A percentile compares a stretch with the other conserved stretches of the same genome.
Evolutionary conservation across 1,140 invertebrate genomes (phyloP).

Genomic region (Hetaerina americana): DNA sequence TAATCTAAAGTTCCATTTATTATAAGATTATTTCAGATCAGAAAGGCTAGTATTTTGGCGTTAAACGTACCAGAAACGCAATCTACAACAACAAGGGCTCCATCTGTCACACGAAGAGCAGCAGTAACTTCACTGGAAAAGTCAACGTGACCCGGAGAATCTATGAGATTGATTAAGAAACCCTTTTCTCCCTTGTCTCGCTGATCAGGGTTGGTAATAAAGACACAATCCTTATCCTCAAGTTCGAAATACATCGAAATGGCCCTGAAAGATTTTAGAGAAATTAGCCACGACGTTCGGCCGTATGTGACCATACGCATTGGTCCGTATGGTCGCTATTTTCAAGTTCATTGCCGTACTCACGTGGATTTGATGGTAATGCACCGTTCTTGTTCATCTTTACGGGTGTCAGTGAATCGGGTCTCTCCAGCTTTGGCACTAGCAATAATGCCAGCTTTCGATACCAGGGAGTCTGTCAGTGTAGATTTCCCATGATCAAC

Average conservation of each 20-base stretch:
- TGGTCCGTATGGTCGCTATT: too few relatives aligned
- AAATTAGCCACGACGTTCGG: too few relatives aligned
- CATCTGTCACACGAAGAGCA: conserved; percentile 96
- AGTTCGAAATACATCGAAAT: conserved; percentile 98
- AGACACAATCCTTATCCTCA: conserved; percentile 76
- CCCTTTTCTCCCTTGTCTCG: conserved; percentile 80
- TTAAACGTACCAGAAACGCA: conserved; percentile 89
- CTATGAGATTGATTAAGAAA: conserved; percentile 98
- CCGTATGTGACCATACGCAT: too few relatives aligned
- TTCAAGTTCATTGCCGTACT: too few relatives aligned
- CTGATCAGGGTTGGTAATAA: conserved; percentile 80
- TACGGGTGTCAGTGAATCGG: conserved; percentile 96
- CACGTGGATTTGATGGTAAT: conserved; percentile 99
- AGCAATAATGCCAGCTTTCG: conserved; percentile 99
- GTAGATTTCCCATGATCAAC: conserved; percentile 99
- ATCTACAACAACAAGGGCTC: conserved; percentile 97
- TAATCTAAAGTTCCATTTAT: neutral
- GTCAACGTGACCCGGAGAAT: conserved; percentile 98
- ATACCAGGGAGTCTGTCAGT: conserved; percentile 96
- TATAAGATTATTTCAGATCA: neutral
- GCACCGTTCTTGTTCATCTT: conserved; percentile 98
- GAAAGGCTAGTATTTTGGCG: neutral
- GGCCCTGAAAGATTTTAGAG: conserved; percentile 48
- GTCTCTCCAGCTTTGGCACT: conserved; percentile 96
- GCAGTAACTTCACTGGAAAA: conserved; percentile 99